Evolutionary conservation across 1,140 invertebrate species (phyloP).

Genomic region (Leptopilina boulardi): DNA sequence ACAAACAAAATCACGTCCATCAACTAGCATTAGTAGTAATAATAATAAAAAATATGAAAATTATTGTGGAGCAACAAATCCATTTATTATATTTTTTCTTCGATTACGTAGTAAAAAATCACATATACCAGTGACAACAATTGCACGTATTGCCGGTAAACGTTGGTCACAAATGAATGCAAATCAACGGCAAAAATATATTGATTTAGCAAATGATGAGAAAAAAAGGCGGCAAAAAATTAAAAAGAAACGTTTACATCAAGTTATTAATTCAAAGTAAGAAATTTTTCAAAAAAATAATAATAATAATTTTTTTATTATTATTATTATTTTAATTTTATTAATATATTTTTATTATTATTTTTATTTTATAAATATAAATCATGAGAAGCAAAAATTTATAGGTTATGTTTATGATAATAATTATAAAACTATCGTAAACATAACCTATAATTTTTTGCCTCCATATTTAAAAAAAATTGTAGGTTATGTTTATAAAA

Average conservation of each 20-base stretch:
- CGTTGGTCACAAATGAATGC: slow-evolving; percentile 63
- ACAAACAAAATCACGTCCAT: no score
- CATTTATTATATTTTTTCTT: slow-evolving; percentile 69
- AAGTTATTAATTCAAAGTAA: slow-evolving; percentile 16
- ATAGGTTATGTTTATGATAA: no score
- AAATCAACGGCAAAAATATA: slow-evolving; percentile 67
- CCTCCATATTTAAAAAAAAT: no score
- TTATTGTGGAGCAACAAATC: slow-evolving; percentile 60
- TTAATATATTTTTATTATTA: no score
- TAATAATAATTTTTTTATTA: no score
- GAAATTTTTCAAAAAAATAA: neutral
- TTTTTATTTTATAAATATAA: no score
- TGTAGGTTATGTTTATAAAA: no score
- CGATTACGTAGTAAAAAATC: slow-evolving; percentile 64
- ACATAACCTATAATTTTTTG: no score
- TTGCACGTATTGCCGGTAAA: slow-evolving; percentile 68
- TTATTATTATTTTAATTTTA: neutral
- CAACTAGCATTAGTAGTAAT: no score
- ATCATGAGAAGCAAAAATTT: no score
- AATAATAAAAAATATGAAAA: slow-evolving; percentile 1
- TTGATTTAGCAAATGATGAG: slow-evolving; percentile 67
- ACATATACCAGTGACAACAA: slow-evolving; percentile 58
- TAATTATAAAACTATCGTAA: no score
- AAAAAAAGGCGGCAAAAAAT: slow-evolving; percentile 59
- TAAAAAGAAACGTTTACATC: slow-evolving; percentile 46